Evolutionary conservation across 2,113 vertebrate genomes (phyloP), one percentile per base, ranked within the genome.

Genomic region (Alethe castanea): DNA sequence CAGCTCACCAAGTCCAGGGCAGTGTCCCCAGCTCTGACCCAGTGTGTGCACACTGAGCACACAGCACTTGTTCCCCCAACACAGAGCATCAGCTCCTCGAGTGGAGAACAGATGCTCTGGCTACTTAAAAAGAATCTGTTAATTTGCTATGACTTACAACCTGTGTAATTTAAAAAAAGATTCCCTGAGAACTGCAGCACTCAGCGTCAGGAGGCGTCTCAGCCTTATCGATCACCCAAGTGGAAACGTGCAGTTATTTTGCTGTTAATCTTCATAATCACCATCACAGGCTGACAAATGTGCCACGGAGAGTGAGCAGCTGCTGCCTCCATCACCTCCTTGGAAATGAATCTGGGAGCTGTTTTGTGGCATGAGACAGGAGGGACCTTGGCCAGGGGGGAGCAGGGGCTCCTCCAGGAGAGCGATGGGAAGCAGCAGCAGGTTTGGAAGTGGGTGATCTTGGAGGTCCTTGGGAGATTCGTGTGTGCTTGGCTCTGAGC

Each of bases 1-100:
- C 74, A 31, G 2, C 5, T 31, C 56, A 14, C 6, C 9, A 10
- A 40, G 38, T 29, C 20, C 6, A 5, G n/a, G 42, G 22, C 85
- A 11, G 72, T 11, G 60, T 29, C 62, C 24, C 9, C 4, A 0
- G 45, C 85, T 33, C 50, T 67, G 66, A 26, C 44, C 35, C 24
- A 16, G 67, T 11, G 36, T 1, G 5, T 0, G 0, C 15, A 13
- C 7, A 8, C 15, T 0, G 0, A 35, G 57, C n/a, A 9, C 14
- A 8, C 0, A 1, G 71, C 88, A 47, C 19, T 14, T 28, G 47
- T 12, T 73, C 67, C 54, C 54, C 82, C 48, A 10, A 20, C 33
- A 26, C 0, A 1, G 48, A 53, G 18, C 1, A 1, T 14, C 79
- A 64, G 66, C 71, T 83, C n/a, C 69, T 92, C 4, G 0, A 60